These are phyloP conservation scores for Ectemnius continuus DNA, from an alignment of 2,888 invertebrate genomes.

Conservation along the genomic window DNA sequence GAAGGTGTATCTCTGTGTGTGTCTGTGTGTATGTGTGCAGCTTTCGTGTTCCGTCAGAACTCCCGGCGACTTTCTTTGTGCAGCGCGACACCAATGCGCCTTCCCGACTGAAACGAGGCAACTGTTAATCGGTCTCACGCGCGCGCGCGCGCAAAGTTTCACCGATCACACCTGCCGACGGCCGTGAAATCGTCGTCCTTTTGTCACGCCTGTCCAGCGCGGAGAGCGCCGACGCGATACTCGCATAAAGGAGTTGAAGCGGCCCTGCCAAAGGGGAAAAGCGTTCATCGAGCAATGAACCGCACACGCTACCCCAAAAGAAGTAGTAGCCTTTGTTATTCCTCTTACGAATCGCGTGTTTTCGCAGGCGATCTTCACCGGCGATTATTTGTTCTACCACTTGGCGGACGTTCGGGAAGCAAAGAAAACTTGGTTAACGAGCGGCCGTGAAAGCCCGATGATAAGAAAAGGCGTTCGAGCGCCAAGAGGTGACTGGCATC, in stretches of 20 bases:
- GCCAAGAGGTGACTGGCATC: not conserved
- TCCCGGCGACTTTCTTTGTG: not conserved
- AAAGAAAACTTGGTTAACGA: constrained; percentile 4
- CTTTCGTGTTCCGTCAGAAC: too few relatives aligned
- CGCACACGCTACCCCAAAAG: constrained; percentile 17
- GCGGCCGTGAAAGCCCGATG: not conserved
- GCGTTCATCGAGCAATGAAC: constrained; percentile 19
- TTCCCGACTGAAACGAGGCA: constrained; percentile 22
- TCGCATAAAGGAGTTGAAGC: constrained; percentile 13
- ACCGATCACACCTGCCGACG: constrained; percentile 52
- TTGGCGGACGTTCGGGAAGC: not conserved
- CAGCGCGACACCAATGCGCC: not conserved
- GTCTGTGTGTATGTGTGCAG: not conserved
- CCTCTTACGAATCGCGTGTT: constrained; percentile 16
- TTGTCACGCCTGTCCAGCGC: constrained; percentile 20
- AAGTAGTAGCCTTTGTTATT: constrained; percentile 38
- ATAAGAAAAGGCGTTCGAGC: not conserved
- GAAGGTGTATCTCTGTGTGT: not conserved
- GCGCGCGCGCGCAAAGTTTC: constrained; percentile 39
- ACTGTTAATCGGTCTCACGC: constrained; percentile 40
- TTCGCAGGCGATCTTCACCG: constrained; percentile 15
- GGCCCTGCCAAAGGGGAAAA: constrained; percentile 13
- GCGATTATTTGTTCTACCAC: constrained; percentile 2
- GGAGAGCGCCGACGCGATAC: not conserved
- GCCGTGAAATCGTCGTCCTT: constrained; percentile 38